Evolutionary conservation across 2,113 vertebrate species (phyloP), one percentile per base, ranked within the genome.

Genomic region (Loxodonta africana): DNA sequence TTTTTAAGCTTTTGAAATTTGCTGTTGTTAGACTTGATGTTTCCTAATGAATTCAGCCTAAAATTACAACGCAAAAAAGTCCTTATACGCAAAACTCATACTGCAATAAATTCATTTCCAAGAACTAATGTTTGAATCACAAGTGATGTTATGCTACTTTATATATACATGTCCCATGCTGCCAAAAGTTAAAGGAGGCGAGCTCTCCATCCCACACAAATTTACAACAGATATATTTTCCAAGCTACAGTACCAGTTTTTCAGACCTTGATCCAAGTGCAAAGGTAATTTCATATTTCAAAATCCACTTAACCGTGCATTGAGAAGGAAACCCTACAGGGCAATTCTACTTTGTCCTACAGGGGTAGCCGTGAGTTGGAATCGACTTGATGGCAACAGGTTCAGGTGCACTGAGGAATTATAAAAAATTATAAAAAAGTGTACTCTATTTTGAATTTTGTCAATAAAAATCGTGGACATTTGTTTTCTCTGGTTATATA

Each of bases 21-120:
- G 44, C 41, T 86, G 85, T 83, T 78, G 88, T 21, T 88, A 80
- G 77, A 63, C 33, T 67, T 91, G 51, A 81, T 23, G 9, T 23
- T 95, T 95, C 83, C 67, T 85, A 85, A 67, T 69, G 33, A 90
- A 80, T 12, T 90, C 53, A 88, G 18, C n/a, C 78, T 81, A 76
- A 84, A 91, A 46, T 57, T 78, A 62, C 25, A 83, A 90, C 44
- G 46, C 28, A 80, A 89, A 91, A 33, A 17, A 92, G 26, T 62
- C 30, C 30, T 78, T 48, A 65, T 9, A 26, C 25, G 23, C 21
- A 78, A 89, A 83, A 62, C 53, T 69, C 14, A 60, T 3, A 57
- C 23, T 65, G n/a, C 48, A 73, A 18, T 11, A 78, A 37, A 37
- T 37, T 37, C 37, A 87, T 57, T 57, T 41, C 91, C 62, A 91